Base-by-base conservation (phyloP, 2,888 invertebrate genomes). In the Caenorhabditis panamensis region DNA sequence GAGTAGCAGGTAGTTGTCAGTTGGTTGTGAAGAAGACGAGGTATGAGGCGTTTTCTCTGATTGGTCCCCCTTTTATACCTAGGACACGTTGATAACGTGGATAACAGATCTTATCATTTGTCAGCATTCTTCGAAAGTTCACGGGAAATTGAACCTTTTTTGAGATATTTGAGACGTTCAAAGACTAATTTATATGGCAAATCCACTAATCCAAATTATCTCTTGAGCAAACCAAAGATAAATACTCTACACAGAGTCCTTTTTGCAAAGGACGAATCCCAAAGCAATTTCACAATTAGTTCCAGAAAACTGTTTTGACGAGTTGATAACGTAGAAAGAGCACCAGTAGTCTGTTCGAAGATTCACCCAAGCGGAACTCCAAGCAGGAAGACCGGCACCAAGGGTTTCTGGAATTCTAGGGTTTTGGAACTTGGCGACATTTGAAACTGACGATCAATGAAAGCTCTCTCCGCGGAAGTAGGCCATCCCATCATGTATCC, bases 241-340 rank as follows among this genome's bases (percentile, higher is more conserved):
- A 9, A 18, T 28, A 1, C 5, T 31, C 31, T 41, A 54, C n/a
- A 1, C 54, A 4, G 54, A 31, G 56, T 24, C 24, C 41, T 59
- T 59, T 13, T 59, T 59, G 24, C 59, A 59, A 5, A 59, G 41
- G 24, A 59, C 59, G 24, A 41, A 59, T 2, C 59, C 59, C 41
- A 59, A 24, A 41, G 16, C 2, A 31, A n/a, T 13, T 2, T n/a
- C 11, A 22, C 59, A 59, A 16, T 59, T 59, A 11, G 59, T 59
- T 37, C 59, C 59, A 16, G 59, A 59, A 16, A 59, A 59, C 59
- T 59, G 59, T 16, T 59, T 59, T 13, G 24, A 37, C 2, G 59
- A 59, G 59, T 59, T 59, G 59, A 59, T 41, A 16, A 59, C 59
- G 41, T 59, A 59, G 59, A 59, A 59, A 24, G 59, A 59, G 24